Evolutionary conservation across 2,113 vertebrate genomes (phyloP), one percentile per base, ranked within the genome.

Genomic region (Cinclus mexicanus): DNA sequence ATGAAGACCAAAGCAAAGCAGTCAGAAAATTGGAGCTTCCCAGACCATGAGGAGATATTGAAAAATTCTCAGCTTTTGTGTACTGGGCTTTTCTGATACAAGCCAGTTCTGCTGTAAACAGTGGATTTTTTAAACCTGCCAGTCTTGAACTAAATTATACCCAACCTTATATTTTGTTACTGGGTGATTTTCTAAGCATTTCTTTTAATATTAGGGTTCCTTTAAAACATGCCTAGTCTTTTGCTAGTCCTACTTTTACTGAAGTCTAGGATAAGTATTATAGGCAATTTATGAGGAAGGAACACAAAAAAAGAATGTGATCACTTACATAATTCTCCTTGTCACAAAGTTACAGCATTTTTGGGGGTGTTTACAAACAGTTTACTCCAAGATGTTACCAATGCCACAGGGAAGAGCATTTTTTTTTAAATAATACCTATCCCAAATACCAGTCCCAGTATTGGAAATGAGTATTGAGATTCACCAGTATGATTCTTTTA

Each of bases 101-200:
- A 44, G 10, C 7, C 55, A 25, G 4, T 64, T 88, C 24, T 80
- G 12, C 35, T 86, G 7, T 55, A 89, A 74, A 37, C 39, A 50
- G 2, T 49, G 7, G 37, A 25, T 75, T 75, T 86, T 14, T 14
- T 35, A 79, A 9, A 57, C 10, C 14, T 37, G 11, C 29, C 17
- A 78, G 19, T 56, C 44, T 81, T 78, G 5, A 74, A 71, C 28
- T 89, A 49, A 83, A 84, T 71, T 70, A 56, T 57, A 49, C 4
- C 1, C 4, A 42, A 41, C 0, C 0, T 29, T 67, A 10, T 50
- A 52, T 75, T 63, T 59, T 64, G 24, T 18, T 82, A 9, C 11
- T 63, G 31, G 3, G 3, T 71, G 18, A 50, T 64, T 56, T 71
- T 87, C 26, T n/a, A 68, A 84, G 22, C 6, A n/a, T 71, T 71